These are phyloP conservation scores for Osmoderma eremita DNA, from an alignment of 2,888 invertebrate species.

Conservation along the genomic window DNA sequence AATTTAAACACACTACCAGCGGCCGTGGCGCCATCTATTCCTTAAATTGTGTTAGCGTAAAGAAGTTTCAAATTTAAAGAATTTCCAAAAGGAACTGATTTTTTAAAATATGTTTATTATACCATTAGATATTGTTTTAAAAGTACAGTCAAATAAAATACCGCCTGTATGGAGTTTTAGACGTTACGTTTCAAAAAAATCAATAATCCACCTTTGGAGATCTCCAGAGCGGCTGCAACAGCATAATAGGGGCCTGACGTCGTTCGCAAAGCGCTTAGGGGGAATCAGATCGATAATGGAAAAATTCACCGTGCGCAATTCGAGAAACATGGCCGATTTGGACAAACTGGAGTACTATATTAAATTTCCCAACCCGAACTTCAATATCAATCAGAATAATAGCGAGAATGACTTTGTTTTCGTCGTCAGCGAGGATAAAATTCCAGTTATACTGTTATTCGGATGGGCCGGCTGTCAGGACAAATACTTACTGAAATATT, in stretches of 20 bases:
- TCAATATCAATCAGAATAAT: conserved; percentile 58
- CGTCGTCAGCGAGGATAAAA: conserved; percentile 69
- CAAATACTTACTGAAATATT: conserved; percentile 80
- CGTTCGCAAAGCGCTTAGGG: not conserved
- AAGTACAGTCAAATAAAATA: no score
- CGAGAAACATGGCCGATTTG: conserved; percentile 55
- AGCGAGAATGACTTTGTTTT: conserved; percentile 67
- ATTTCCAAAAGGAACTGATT: no score
- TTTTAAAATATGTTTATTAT: no score
- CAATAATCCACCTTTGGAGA: not conserved
- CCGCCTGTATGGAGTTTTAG: not conserved
- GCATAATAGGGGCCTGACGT: conserved; percentile 9
- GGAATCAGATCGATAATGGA: conserved; percentile 21
- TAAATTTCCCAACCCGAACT: conserved; percentile 69
- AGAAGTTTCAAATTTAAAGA: no score
- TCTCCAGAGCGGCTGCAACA: not conserved
- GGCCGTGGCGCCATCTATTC: no score
- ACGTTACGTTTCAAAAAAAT: not conserved
- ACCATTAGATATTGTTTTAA: no score
- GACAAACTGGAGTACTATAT: conserved; percentile 72
- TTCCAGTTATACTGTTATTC: conserved; percentile 76
- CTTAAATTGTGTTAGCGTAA: no score
- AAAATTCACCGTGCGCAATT: conserved; percentile 38
- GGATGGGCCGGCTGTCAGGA: conserved; percentile 87
- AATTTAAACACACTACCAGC: no score